Evolutionary conservation across 35 echinoderm and acorn worm genomes (phyloP).

Genomic region (Apostichopus californicus): DNA sequence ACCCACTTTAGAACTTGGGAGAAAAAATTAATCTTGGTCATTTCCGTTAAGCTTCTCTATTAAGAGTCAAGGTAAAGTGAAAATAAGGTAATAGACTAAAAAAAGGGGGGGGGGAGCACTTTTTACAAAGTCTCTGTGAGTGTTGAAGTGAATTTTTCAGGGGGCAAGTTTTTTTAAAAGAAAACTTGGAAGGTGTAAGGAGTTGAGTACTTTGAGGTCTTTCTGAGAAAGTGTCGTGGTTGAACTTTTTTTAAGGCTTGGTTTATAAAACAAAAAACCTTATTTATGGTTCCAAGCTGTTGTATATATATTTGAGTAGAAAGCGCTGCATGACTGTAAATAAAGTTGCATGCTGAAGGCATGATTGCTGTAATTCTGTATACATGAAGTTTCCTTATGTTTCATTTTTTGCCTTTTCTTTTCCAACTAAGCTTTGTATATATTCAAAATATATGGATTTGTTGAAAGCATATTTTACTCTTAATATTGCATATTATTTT

Average conservation of each 20-base stretch:
- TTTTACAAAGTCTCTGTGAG: not conserved
- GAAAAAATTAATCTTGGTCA: no score
- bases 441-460: conserved; percentile 41
- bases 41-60: no score
- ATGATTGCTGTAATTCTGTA: not conserved
- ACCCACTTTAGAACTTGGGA: no score
- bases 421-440: conserved; percentile 13
- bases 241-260: conserved; percentile 31
- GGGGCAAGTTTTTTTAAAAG: not conserved
- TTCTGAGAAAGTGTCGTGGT: conserved; percentile 58
- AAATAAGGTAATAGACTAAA: no score
- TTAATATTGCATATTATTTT: not conserved
- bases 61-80: no score
- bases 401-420: conserved; percentile 21
- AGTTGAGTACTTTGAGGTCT: conserved; percentile 51
- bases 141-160: conserved; percentile 25
- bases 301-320: conserved; percentile 47
- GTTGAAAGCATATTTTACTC: conserved; percentile 47
- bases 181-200: conserved; percentile 4
- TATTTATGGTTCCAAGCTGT: not conserved
- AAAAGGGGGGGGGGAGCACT: no score
- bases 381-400: not conserved
- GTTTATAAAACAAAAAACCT: conserved; percentile 10
- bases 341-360: conserved; percentile 15
- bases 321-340: conserved; percentile 25